phyloP scores from a whole-genome alignment of 2,113 vertebrate genomes.

The Nothobranchius kuhntae region DNA sequence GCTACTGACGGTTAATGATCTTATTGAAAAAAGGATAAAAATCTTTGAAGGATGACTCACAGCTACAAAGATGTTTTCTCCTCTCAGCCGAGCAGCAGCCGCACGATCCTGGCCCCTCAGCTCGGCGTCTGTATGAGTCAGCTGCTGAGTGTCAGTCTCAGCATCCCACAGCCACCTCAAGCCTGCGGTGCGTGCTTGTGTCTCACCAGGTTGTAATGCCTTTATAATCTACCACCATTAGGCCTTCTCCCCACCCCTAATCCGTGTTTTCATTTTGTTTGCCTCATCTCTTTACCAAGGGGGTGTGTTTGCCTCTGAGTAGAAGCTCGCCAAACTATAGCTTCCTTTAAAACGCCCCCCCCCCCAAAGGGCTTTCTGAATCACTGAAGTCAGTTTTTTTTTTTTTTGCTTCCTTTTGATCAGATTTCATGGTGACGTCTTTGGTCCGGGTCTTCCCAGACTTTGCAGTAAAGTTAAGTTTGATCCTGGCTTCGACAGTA shows the following conservation, averaged over 20 bases:
- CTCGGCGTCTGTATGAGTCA: slow-evolving; percentile 53
- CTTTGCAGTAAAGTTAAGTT: slow-evolving; percentile 10
- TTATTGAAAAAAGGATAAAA: slow-evolving; percentile 37
- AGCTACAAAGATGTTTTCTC: slow-evolving; percentile 8
- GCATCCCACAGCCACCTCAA: slow-evolving; percentile 50
- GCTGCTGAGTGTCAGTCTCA: slow-evolving; percentile 30
- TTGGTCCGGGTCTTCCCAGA: slow-evolving; percentile 1
- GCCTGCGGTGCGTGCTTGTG: slow-evolving; percentile 22
- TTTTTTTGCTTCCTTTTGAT: neutral
- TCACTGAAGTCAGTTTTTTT: neutral
- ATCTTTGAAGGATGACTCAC: slow-evolving; percentile 45
- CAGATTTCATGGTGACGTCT: neutral
- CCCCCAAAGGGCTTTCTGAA: neutral
- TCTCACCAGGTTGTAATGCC: slow-evolving; percentile 52
- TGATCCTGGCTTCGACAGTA: neutral
- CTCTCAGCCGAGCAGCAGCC: slow-evolving; percentile 28
- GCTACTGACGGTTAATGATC: slow-evolving; percentile 6
- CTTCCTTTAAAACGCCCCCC: neutral
- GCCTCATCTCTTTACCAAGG: slow-evolving; percentile 22
- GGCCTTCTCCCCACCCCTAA: slow-evolving; percentile 32
- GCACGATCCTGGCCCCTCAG: slow-evolving; percentile 47
- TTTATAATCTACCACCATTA: slow-evolving; percentile 54
- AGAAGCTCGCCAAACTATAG: slow-evolving; percentile 6
- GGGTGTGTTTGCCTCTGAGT: slow-evolving; percentile 3
- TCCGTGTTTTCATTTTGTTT: slow-evolving; percentile 42